Evolutionary conservation across 2,113 vertebrate genomes (phyloP), one percentile per base, ranked within the genome.

Genomic region (Thermophis baileyi): DNA sequence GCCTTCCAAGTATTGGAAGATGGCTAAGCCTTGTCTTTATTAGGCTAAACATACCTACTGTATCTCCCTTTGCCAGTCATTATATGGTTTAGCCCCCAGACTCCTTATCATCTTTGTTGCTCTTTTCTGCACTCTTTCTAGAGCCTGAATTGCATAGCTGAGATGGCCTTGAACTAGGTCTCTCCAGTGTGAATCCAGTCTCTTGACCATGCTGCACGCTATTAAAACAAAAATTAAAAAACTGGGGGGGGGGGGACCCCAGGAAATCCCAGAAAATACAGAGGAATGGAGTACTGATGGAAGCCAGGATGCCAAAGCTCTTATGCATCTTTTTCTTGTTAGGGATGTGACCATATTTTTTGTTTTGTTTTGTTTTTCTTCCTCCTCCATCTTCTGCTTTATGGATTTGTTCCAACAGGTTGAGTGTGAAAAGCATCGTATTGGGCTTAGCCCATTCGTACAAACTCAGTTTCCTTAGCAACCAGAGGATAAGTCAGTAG

Each of bases 401-500:
- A 25, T 20, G 24, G 14, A 55, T 44, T 87, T 14, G 22, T 55
- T 88, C 30, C 85, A 63, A 60, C 8, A 24, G 22, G 6, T 44
- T 63, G 22, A 50, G 30, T 27, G 30, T 40, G 86, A 50, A 88
- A 88, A 69, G 55, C 46, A 53, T 14, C 86, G 9, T 18, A 55
- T 2, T 51, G 50, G 30, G n/a, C n/a, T 40, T 50, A 44, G 86
- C 86, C 44, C 22, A 9, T n/a, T 50, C n/a, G 16, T 87, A 51
- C 57, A 44, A 69, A 88, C 51, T 51, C 57, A 30, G 86, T 92
- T 92, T 44, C 91, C 91, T 88, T 92, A 88, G 91, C 91, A 92
- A 92, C 91, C 86, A 9, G 25, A 49, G 54, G 24, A 47, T 4
- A 92, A 16, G 51, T 88, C 91, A 51, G 44, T 35, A 51, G 53